Evolutionary conservation across 2,113 vertebrate genomes (phyloP), one percentile per base, ranked within the genome.

Genomic region (Saimiri boliviensis): DNA sequence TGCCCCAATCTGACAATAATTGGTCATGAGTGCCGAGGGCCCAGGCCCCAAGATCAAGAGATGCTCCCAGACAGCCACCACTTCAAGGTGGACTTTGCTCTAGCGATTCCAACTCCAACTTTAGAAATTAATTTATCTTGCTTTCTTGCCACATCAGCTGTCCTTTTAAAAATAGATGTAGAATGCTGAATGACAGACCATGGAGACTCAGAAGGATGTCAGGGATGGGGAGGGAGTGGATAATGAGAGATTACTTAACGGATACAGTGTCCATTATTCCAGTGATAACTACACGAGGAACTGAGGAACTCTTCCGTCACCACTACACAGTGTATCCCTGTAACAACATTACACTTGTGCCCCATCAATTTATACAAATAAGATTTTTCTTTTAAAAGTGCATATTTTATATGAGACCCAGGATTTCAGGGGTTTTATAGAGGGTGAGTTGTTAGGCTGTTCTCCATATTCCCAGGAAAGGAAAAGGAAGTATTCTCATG

Each of bases 11-110:
- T 45, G 4, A 45, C 11, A 63, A 63, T 30, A 27, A 63, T 13
- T 63, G 60, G 60, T 27, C 12, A 0, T 4, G 10, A 71, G 27
- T 1, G 5, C 35, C 73, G 10, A 42, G 19, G 0, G 10, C 21
- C 17, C n/a, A 40, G 30, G 3, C 4, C 6, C 7, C 8, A 4
- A 35, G 8, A 14, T 27, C 66, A 20, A 10, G 0, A 45, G 81
- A 14, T 8, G 23, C 11, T 42, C 27, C 37, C 40, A 23, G 79
- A 6, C 11, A 14, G 10, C 68, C 1, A 7, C 23, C 2, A 27
- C 12, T 10, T 1, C 30, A 63, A 47, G 52, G 14, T 11, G 47
- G 37, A 45, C 16, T 63, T 30, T 20, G 16, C 27, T 58, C 35
- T 49, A 20, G 20, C 10, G 2, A 84, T 12, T 25, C 45, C 20